Conservation (phyloP, 1,140 invertebrate genomes). For the Drosophila parabipectinata region DNA sequence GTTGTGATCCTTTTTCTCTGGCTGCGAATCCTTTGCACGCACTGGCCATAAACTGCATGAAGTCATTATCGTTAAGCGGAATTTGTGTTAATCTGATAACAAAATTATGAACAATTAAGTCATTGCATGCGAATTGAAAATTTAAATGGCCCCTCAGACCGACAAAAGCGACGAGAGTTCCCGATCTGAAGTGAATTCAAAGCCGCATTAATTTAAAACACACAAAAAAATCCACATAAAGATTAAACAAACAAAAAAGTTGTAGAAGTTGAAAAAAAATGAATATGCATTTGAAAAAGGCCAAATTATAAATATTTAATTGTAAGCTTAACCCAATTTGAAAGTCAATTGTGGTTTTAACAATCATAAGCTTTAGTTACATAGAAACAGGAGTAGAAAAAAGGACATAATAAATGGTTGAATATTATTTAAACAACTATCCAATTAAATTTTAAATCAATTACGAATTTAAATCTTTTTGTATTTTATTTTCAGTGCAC, state of each 20-base stretch:
- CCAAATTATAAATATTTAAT: neutral
- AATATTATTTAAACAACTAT: too few relatives aligned
- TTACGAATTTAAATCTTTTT: neutral
- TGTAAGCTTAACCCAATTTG: neutral
- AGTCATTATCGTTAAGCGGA: constrained; percentile 81
- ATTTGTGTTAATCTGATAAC: constrained; percentile 82
- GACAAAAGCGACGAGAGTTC: constrained; percentile 37
- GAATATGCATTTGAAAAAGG: neutral
- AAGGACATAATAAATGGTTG: too few relatives aligned
- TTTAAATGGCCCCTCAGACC: constrained; percentile 52
- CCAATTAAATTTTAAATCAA: neutral
- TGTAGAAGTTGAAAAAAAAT: neutral
- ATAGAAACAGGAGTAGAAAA: neutral
- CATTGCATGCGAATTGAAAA: constrained; percentile 82
- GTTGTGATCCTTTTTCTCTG: constrained; percentile 15
- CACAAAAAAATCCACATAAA: neutral
- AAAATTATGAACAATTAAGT: constrained; percentile 83
- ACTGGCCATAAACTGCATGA: constrained; percentile 78
- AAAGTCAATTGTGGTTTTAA: constrained; percentile 1
- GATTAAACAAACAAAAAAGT: neutral
- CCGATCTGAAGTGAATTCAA: constrained; percentile 38
- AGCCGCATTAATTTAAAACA: constrained; percentile 38
- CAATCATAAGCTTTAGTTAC: neutral
- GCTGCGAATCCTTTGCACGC: constrained; percentile 49
- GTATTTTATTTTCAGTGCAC: constrained; percentile 3